Percentiles rank a stretch among this genome's conserved stretches.
Evolutionary conservation across 2,888 invertebrate genomes (phyloP).

Genomic region (Aleiodes testaceus): DNA sequence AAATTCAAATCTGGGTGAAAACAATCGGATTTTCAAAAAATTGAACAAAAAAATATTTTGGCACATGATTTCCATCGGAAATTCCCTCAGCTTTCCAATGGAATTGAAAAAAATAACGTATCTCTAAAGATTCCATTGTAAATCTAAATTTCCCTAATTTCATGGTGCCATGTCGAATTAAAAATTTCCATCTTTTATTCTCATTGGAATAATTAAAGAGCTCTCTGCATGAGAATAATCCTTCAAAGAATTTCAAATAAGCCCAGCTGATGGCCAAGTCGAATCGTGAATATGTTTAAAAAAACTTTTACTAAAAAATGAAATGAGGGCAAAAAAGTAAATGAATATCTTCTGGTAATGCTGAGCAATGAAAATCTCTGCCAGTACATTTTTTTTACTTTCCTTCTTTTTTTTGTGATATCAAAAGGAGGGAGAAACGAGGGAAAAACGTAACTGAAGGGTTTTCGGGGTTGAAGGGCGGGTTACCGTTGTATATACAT

Average conservation of each 20-base stretch:
- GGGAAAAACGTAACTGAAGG: constrained; percentile 20
- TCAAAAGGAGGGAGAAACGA: constrained; percentile 20
- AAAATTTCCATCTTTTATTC: constrained; percentile 24
- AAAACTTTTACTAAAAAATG: background rate
- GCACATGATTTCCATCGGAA: no score
- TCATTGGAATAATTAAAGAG: constrained; percentile 24
- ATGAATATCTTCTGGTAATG: constrained; percentile 42
- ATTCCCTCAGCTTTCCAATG: no score
- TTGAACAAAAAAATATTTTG: no score
- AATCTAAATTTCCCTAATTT: no score
- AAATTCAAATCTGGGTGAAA: no score
- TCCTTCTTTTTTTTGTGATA: background rate
- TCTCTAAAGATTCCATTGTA: no score
- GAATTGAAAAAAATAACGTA: no score
- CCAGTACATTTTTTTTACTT: constrained; percentile 33
- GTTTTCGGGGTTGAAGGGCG: constrained; percentile 34
- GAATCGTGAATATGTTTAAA: constrained; percentile 40
- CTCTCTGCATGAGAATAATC: constrained; percentile 20
- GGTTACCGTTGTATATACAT: constrained; percentile 1
- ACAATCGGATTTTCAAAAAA: no score
- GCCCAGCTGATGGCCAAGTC: constrained; percentile 29
- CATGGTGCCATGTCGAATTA: constrained; percentile 26
- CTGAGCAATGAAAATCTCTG: constrained; percentile 45
- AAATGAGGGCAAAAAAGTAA: constrained; percentile 12
- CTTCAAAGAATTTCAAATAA: constrained; percentile 20